Base-by-base conservation (phyloP, 2,113 vertebrate genomes). In the Bagarius yarrelli region DNA sequence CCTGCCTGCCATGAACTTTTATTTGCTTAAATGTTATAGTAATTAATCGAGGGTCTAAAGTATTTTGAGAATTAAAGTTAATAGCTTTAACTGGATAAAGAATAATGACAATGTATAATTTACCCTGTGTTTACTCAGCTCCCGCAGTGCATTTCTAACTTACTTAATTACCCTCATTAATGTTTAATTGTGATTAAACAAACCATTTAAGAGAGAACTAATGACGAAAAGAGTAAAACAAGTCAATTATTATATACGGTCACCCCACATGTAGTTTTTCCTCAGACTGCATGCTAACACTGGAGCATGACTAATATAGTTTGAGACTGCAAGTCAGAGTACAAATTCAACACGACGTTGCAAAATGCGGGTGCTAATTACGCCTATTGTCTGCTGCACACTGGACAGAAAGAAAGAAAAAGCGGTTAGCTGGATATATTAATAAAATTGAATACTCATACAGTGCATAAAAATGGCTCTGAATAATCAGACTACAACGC, bases 361-460 rank as follows among this genome's bases (percentile, higher is more conserved):
- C 79, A 82, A 86, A 87, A 72, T 78, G 76, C 63, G 75, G n/a
- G 40, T 83, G 83, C 74, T 85, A 90, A 89, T 91, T 78, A 85
- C 80, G 83, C 81, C 67, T 69, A 18, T 15, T 81, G 72, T 87
- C 71, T 50, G 72, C 76, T 78, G 87, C 30, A 61, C 84, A 63
- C 78, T 87, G 82, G 71, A 83, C 79, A 78, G 84, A 88, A 79
- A 79, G 87, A 76, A 12, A 79, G 34, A 84, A 77, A 86, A 87
- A 87, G 85, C 30, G 34, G 19, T 72, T 52, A 74, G 53, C 30
- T 16, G 30, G 36, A 56, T 34, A 55, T 70, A 23, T 56, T 55
- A 16, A 56, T 74, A 12, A 56, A 21, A 74, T 56, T 32, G 55
- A 53, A 18, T 15, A 30, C 71, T 53, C 30, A 36, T 34, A 57